These are phyloP conservation scores for Ageneiosus marmoratus DNA, from an alignment of 2,113 vertebrate genomes.

Conservation along the genomic window DNA sequence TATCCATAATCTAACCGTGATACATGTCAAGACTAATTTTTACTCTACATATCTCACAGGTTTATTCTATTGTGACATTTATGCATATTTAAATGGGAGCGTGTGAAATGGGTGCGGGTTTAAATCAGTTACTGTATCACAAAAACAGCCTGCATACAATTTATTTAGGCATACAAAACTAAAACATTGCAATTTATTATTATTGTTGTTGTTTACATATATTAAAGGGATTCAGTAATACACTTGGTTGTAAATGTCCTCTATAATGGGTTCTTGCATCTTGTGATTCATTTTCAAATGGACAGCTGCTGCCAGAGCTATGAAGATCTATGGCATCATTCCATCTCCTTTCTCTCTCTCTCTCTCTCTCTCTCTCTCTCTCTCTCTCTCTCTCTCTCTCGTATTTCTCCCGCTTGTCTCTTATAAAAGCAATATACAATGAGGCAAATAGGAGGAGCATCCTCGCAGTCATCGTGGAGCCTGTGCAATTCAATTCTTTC, in stretches of 20 bases:
- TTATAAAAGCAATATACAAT: slow-evolving; percentile 52
- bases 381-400: slow-evolving; percentile 42
- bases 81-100: slow-evolving; percentile 10
- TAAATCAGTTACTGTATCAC: not conserved
- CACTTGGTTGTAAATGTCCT: slow-evolving; percentile 38
- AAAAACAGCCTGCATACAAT: not conserved
- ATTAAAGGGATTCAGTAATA: slow-evolving; percentile 32
- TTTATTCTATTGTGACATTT: not conserved
- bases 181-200: slow-evolving; percentile 24
- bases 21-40: slow-evolving; percentile 19
- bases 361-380: slow-evolving; percentile 27
- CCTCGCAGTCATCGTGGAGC: slow-evolving; percentile 58
- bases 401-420: slow-evolving; percentile 42
- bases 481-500: slow-evolving; percentile 60
- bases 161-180: slow-evolving; percentile 18
- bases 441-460: slow-evolving; percentile 45
- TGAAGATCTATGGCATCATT: slow-evolving; percentile 57
- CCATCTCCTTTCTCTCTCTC: slow-evolving; percentile 22
- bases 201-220: slow-evolving; percentile 34
- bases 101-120: not conserved
- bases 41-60: slow-evolving; percentile 6
- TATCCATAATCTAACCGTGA: slow-evolving; percentile 13
- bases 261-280: slow-evolving; percentile 38
- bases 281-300: slow-evolving; percentile 52
- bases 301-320: slow-evolving; percentile 49